Percentiles rank a stretch among this genome's conserved stretches.
phyloP scores from a whole-genome alignment of 1,140 invertebrate genomes.

The Aethina tumida region DNA sequence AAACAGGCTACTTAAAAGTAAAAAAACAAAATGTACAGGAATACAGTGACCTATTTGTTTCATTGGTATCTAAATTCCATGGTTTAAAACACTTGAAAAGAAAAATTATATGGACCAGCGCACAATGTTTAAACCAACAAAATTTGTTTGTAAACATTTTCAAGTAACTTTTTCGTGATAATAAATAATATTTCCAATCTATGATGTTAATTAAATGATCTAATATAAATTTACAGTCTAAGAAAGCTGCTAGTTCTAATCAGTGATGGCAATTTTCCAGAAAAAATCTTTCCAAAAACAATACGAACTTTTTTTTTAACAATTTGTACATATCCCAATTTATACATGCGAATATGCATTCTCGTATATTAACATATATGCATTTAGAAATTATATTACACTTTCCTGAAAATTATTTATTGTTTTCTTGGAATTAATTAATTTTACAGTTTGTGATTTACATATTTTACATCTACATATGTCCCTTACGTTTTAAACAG shows the following conservation, averaged over 20 bases:
- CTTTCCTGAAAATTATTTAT: no score
- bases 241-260: slow-evolving; percentile 27
- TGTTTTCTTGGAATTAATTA: no score
- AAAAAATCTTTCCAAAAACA: no score
- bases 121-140: slow-evolving; percentile 3
- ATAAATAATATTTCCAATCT: slow-evolving; percentile 16
- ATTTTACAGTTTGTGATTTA: no score
- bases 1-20: slow-evolving; percentile 21
- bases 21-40: slow-evolving; percentile 11
- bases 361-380: no score
- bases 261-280: no score
- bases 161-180: slow-evolving; percentile 8
- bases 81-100: slow-evolving; percentile 5
- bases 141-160: slow-evolving; percentile 15
- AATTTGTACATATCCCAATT: no score
- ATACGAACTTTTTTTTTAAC: no score
- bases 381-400: no score
- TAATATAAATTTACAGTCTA: slow-evolving; percentile 23
- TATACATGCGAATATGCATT: no score
- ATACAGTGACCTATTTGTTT: slow-evolving; percentile 4
- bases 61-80: slow-evolving; percentile 8
- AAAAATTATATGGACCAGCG: slow-evolving; percentile 3
- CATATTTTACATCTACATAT: no score
- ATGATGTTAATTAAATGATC: slow-evolving; percentile 17
- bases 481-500: no score